Evolutionary conservation across 1,140 invertebrate species (phyloP).

Genomic region (Trachelipus rathkii): DNA sequence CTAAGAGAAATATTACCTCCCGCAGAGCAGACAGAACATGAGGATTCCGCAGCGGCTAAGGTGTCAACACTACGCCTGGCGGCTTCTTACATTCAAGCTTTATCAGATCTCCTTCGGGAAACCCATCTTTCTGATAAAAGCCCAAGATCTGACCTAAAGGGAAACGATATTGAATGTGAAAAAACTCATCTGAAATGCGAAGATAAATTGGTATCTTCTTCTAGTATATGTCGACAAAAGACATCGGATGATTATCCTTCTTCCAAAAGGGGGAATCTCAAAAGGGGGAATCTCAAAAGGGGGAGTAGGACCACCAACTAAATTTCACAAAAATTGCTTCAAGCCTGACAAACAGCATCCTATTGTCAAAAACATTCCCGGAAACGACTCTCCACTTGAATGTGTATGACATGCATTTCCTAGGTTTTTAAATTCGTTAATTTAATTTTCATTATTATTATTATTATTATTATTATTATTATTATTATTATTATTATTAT

Average conservation of each 20-base stretch:
- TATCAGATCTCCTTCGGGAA: background rate
- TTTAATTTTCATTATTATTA: background rate
- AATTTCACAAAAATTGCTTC: background rate
- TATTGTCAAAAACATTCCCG: background rate
- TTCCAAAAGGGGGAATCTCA: background rate
- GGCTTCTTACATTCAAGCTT: background rate
- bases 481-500: background rate
- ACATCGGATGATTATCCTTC: background rate
- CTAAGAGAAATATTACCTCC: background rate
- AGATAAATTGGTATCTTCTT: background rate
- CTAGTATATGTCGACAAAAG: background rate
- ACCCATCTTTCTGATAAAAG: background rate
- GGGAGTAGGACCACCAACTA: background rate
- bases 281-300: no score
- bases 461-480: slow-evolving; percentile 15
- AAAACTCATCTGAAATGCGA: background rate
- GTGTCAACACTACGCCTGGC: background rate
- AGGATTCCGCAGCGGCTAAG: background rate
- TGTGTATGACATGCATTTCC: background rate
- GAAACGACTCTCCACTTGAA: background rate
- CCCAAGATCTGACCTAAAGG: background rate
- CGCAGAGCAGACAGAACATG: background rate
- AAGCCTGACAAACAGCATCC: background rate
- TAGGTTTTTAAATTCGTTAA: background rate
- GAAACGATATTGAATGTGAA: background rate